phyloP scores from a whole-genome alignment of 2,797 vertebrate genomes.

The Hemibagrus guttatus region DNA sequence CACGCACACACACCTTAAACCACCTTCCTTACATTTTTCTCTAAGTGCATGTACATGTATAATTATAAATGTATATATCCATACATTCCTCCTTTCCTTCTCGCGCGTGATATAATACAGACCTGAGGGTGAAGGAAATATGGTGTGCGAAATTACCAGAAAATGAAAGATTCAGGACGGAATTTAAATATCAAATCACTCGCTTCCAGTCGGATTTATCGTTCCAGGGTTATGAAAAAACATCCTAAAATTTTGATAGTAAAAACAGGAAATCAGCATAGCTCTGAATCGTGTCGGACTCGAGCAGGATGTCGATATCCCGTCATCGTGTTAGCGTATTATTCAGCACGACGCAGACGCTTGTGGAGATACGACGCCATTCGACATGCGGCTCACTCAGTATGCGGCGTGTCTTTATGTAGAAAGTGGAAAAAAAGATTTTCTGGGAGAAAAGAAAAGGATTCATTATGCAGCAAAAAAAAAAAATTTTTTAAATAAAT shows the following conservation, averaged over 20 bases:
- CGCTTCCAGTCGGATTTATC: not conserved
- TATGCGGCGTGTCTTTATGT: not conserved
- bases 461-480: not conserved
- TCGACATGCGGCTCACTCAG: not conserved
- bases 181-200: not conserved
- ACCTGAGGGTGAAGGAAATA: not conserved
- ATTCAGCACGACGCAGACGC: not conserved
- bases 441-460: not conserved
- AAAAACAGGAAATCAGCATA: not conserved
- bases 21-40: not conserved
- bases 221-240: not conserved
- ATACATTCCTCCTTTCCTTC: not conserved
- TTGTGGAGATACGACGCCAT: not conserved
- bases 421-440: too few species aligned
- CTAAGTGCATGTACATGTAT: too few species aligned
- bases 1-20: not conserved
- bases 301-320: not conserved
- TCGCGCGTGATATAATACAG: not conserved
- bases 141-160: too few species aligned
- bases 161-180: not conserved
- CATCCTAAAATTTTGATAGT: not conserved
- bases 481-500: too few species aligned
- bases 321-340: not conserved
- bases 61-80: not conserved
- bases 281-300: not conserved